Conservation (phyloP, 2,113 vertebrate species). For the Bubo scandiacus region DNA sequence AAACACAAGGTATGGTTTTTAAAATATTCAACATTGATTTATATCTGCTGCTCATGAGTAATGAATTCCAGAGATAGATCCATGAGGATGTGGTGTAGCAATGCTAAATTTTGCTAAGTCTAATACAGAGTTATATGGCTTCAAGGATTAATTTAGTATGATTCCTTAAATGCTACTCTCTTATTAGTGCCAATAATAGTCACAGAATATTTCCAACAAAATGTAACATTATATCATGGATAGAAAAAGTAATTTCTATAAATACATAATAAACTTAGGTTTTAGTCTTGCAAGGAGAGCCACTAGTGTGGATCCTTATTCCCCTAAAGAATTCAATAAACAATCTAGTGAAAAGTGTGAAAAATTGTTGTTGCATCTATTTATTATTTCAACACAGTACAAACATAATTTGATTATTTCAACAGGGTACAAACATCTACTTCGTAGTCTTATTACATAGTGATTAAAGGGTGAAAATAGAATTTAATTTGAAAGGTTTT, state of each 20-base stretch:
- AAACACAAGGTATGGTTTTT: background rate
- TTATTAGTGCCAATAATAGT: background rate
- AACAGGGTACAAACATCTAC: background rate
- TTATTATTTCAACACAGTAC: background rate
- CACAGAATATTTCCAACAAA: background rate
- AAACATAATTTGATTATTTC: background rate
- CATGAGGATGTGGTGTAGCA: background rate
- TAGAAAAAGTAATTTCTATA: background rate
- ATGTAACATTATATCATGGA: background rate
- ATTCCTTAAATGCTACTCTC: background rate
- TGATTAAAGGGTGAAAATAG: conserved; percentile 13
- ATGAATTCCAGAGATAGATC: background rate
- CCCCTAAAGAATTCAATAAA: background rate
- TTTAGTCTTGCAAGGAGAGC: background rate
- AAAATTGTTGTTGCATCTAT: background rate
- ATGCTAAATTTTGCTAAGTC: background rate
- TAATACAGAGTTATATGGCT: background rate
- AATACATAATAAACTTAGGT: background rate
- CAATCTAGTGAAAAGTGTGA: background rate
- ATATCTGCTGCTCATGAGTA: background rate
- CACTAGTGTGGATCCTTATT: background rate
- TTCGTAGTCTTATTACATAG: background rate
- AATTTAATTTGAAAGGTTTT: conserved; percentile 10
- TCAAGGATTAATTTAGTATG: background rate
- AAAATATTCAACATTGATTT: background rate